These are phyloP conservation scores for Fabriciana adippe DNA, from an alignment of 2,888 invertebrate species.

Conservation along the genomic window DNA sequence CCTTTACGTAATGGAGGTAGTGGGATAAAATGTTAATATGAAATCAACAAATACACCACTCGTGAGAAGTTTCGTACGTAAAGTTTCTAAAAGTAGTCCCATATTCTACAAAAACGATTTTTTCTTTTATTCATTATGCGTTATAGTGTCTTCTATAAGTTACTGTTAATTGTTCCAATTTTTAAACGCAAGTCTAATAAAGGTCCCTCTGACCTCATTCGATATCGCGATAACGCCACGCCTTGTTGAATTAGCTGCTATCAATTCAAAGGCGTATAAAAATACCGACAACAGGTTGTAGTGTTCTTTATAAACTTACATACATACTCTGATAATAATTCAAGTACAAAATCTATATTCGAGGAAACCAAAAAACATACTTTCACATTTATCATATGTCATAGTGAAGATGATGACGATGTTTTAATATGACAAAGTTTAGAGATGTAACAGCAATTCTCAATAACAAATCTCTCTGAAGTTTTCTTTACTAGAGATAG, in stretches of 20 bases:
- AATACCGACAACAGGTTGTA: constrained; percentile 23
- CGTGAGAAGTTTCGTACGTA: no score
- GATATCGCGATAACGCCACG: constrained; percentile 67
- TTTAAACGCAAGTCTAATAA: constrained; percentile 23
- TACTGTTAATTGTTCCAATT: background rate
- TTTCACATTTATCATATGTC: no score
- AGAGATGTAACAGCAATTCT: no score
- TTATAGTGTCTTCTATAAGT: background rate
- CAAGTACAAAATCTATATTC: background rate
- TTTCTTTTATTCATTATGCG: no score
- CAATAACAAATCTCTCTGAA: no score
- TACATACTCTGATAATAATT: background rate
- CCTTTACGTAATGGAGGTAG: background rate
- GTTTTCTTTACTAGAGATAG: no score
- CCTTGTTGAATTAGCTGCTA: constrained; percentile 47
- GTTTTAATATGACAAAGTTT: no score
- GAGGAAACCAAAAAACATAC: background rate
- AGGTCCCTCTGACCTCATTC: constrained; percentile 59
- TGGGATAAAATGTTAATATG: background rate
- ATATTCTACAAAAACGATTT: no score
- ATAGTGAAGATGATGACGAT: no score
- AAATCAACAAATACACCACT: background rate
- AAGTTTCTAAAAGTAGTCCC: no score
- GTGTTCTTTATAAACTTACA: background rate
- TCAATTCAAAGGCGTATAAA: constrained; percentile 32